Evolutionary conservation across 2,797 vertebrate species (phyloP).

Genomic region (Xerus rutilus): DNA sequence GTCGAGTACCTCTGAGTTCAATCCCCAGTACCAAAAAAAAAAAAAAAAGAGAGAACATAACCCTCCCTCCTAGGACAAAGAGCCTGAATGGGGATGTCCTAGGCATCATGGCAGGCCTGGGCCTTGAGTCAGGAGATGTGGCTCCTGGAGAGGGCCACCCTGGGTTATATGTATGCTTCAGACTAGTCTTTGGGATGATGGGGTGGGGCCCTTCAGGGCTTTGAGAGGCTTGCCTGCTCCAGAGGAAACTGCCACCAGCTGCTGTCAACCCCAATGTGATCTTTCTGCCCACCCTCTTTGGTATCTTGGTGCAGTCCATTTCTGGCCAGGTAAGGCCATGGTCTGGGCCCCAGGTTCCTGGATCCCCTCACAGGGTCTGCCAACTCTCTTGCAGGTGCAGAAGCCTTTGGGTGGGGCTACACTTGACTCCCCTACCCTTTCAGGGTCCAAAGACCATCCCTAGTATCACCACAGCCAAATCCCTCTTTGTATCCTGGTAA

Average conservation of each 20-base stretch:
- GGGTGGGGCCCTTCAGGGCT: not conserved
- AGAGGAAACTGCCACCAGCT: not conserved
- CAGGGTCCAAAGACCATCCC: not conserved
- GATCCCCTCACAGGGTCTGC: not conserved
- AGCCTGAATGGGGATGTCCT: not conserved
- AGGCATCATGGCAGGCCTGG: not conserved
- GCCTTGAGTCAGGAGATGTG: not conserved
- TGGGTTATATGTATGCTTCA: not conserved
- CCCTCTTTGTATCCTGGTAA: not conserved
- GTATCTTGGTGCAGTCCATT: not conserved
- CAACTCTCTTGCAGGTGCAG: not conserved
- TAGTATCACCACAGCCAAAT: not conserved
- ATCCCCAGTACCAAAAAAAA: no score
- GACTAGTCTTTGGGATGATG: not conserved
- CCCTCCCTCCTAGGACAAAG: not conserved
- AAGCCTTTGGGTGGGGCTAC: not conserved
- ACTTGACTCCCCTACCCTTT: not conserved
- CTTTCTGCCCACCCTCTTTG: not conserved
- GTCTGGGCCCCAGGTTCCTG: not conserved
- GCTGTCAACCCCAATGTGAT: not conserved
- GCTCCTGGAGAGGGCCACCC: not conserved
- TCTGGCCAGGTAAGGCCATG: not conserved
- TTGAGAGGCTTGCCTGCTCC: not conserved
- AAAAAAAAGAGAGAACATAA: not conserved
- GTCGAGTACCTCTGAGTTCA: no score